Conservation (phyloP, 2,797 vertebrate genomes). For the Pelobates cultripes region DNA sequence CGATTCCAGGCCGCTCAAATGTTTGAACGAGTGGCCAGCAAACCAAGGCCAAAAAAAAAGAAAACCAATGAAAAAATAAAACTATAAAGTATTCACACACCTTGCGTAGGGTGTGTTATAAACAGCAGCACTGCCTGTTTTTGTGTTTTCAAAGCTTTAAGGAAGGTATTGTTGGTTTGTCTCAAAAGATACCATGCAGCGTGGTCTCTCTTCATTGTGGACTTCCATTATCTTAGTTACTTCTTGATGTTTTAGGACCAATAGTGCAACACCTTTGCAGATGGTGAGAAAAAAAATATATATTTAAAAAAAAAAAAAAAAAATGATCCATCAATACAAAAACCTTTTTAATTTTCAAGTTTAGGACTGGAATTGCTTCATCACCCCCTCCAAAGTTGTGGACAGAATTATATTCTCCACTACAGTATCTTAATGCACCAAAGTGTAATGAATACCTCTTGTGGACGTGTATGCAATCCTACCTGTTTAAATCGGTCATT, state of each 20-base stretch:
- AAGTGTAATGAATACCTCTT: too few species aligned
- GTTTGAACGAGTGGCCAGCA: conserved; percentile 72
- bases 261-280: too few species aligned
- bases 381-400: too few species aligned
- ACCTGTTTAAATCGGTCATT: too few species aligned
- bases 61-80: conserved; percentile 70
- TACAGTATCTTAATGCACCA: too few species aligned
- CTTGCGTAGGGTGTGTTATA: conserved; percentile 70
- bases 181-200: not conserved
- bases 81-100: conserved; percentile 64
- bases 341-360: too few species aligned
- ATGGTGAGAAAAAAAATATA: too few species aligned
- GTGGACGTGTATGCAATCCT: too few species aligned
- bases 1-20: conserved; percentile 76
- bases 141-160: conserved; percentile 47
- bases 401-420: too few species aligned
- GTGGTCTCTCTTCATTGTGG: not conserved
- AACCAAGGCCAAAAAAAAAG: conserved; percentile 75
- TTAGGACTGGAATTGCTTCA: too few species aligned
- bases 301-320: too few species aligned
- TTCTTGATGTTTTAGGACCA: not conserved
- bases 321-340: too few species aligned
- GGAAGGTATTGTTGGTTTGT: conserved; percentile 15
- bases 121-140: conserved; percentile 60
- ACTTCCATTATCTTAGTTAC: not conserved